Percentiles rank a stretch among this genome's conserved stretches.
Evolutionary conservation across 2,888 invertebrate species (phyloP).

Genomic region (Prosapia bicincta): DNA sequence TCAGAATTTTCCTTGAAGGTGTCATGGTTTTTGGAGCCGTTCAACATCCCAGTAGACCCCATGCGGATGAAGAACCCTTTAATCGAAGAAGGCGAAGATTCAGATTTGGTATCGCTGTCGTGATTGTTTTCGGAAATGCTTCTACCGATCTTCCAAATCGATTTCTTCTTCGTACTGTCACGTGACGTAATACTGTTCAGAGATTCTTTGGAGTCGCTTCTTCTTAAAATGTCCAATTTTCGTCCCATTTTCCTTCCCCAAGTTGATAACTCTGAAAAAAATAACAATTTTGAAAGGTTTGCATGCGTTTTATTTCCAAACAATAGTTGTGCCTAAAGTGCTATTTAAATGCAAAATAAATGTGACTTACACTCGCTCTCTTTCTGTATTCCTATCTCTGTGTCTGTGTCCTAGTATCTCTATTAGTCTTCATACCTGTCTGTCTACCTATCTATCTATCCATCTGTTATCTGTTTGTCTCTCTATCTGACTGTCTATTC

Average conservation of each 20-base stretch:
- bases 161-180: constrained; percentile 34
- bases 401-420: too few relatives aligned
- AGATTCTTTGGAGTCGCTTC: constrained; percentile 59
- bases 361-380: too few relatives aligned
- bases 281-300: too few relatives aligned
- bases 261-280: constrained; percentile 37
- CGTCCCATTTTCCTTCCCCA: constrained; percentile 68
- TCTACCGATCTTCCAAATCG: constrained; percentile 47
- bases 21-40: constrained; percentile 50
- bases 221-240: constrained; percentile 69
- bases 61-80: constrained; percentile 71
- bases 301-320: too few relatives aligned
- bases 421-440: too few relatives aligned
- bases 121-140: constrained; percentile 40
- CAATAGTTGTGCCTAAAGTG: too few relatives aligned
- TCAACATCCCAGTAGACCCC: constrained; percentile 73
- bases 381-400: too few relatives aligned
- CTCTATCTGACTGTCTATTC: too few relatives aligned
- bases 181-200: constrained; percentile 43
- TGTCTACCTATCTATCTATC: too few relatives aligned
- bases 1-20: constrained; percentile 40
- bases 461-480: too few relatives aligned
- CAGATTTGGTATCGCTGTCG: constrained; percentile 9
- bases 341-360: too few relatives aligned
- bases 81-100: constrained; percentile 51